These are phyloP conservation scores for Atherinomorus stipes DNA, from an alignment of 2,113 vertebrate genomes.

Conservation along the genomic window DNA sequence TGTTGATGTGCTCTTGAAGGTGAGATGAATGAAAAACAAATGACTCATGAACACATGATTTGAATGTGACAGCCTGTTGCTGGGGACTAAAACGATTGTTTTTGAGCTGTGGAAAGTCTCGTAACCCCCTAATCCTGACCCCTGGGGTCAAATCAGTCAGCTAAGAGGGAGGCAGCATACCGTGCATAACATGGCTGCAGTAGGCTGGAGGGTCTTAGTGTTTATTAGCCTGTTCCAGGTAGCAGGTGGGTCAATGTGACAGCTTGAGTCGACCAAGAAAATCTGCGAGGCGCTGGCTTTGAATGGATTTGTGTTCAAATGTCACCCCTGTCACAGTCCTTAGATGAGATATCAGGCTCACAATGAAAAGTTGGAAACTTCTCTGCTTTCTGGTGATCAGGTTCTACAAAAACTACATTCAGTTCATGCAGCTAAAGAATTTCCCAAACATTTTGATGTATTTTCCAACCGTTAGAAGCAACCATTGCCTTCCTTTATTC, in stretches of 20 bases:
- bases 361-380: no score
- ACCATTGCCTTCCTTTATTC: no score
- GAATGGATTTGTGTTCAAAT: not conserved
- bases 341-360: not conserved
- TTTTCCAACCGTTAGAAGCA: no score
- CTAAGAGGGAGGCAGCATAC: not conserved
- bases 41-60: constrained; percentile 60
- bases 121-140: constrained; percentile 38
- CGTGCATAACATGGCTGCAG: not conserved
- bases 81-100: constrained; percentile 19
- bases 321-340: not conserved
- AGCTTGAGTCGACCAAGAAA: not conserved
- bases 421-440: no score
- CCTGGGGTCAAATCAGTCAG: not conserved
- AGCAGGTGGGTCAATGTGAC: not conserved
- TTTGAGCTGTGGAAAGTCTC: constrained; percentile 34
- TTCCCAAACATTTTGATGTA: no score
- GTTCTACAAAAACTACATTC: no score
- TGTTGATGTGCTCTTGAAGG: constrained; percentile 63
- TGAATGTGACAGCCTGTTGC: constrained; percentile 47
- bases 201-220: not conserved
- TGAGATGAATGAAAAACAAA: constrained; percentile 61
- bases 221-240: not conserved
- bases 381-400: no score
- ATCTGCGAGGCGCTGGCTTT: not conserved